Conservation (phyloP, 2,797 vertebrate genomes). For the Zenarchopterus dispar region DNA sequence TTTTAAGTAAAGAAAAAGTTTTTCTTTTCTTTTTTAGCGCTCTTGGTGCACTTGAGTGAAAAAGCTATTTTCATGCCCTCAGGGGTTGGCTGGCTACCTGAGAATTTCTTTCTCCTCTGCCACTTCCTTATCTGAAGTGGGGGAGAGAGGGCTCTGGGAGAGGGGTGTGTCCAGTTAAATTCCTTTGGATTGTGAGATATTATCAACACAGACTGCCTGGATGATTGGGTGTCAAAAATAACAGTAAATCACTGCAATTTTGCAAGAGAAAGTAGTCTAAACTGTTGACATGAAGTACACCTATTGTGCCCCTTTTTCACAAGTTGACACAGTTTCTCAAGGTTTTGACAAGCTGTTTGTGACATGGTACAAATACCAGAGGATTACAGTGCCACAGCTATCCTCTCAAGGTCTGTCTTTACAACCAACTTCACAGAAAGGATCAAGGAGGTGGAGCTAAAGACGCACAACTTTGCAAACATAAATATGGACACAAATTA, state of each 20-base stretch:
- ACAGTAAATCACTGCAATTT: slow-evolving; percentile 19
- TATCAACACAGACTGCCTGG: slow-evolving; percentile 45
- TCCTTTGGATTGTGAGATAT: slow-evolving; percentile 64
- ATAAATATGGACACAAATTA: too few species aligned
- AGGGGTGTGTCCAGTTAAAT: slow-evolving; percentile 68
- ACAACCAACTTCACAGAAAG: too few species aligned
- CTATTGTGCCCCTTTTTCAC: not conserved
- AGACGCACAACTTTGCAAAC: too few species aligned
- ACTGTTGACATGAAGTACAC: not conserved
- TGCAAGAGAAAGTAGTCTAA: not conserved
- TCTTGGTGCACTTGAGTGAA: not conserved
- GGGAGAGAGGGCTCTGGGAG: slow-evolving; percentile 18
- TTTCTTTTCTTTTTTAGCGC: not conserved
- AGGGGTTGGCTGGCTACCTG: slow-evolving; percentile 52
- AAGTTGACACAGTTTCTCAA: too few species aligned
- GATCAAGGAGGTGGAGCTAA: too few species aligned
- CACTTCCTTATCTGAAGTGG: slow-evolving; percentile 62
- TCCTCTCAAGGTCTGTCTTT: too few species aligned
- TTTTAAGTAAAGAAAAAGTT: too few species aligned
- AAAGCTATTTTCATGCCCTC: slow-evolving; percentile 29
- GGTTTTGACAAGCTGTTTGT: too few species aligned
- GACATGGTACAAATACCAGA: too few species aligned
- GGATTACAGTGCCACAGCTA: too few species aligned
- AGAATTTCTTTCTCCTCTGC: slow-evolving; percentile 20
- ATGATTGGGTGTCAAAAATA: slow-evolving; percentile 28